Percentiles rank a stretch among this genome's conserved stretches.
phyloP scores from a whole-genome alignment of 2,888 invertebrate species.

The Sacculina carcini region DNA sequence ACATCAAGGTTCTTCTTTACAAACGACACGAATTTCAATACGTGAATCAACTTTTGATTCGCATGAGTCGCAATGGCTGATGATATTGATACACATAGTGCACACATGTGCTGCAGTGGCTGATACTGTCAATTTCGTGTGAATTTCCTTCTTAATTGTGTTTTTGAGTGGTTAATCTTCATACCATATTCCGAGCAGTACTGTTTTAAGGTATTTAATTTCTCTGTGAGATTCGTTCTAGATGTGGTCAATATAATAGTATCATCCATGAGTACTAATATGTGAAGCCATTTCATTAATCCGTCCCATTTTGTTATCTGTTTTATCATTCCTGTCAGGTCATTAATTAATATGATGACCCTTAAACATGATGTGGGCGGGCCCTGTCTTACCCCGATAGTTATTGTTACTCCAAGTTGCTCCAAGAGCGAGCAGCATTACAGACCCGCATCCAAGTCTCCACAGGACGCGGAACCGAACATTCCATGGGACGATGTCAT shows the following conservation, averaged over 20 bases:
- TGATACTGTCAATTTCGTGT: no score
- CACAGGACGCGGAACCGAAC: no score
- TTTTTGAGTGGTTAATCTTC: neutral
- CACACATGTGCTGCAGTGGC: no score
- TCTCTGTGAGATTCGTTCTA: neutral
- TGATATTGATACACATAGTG: no score
- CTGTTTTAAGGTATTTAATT: neutral
- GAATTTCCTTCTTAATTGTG: no score
- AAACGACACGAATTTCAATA: no score
- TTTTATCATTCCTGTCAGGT: neutral
- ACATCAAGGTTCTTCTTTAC: no score
- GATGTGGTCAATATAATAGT: neutral
- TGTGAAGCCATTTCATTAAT: neutral
- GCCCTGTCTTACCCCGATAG: conserved; percentile 3
- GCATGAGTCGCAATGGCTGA: no score
- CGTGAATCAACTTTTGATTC: no score
- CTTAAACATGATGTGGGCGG: neutral
- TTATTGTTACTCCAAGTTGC: neutral
- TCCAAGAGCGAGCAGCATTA: no score
- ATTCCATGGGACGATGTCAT: no score
- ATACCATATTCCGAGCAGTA: neutral
- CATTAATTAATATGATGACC: neutral
- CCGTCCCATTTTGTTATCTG: neutral
- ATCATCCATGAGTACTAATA: neutral
- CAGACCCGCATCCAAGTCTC: no score